These are phyloP conservation scores for Polyploca ridens DNA, from an alignment of 2,888 invertebrate genomes.

Conservation along the genomic window DNA sequence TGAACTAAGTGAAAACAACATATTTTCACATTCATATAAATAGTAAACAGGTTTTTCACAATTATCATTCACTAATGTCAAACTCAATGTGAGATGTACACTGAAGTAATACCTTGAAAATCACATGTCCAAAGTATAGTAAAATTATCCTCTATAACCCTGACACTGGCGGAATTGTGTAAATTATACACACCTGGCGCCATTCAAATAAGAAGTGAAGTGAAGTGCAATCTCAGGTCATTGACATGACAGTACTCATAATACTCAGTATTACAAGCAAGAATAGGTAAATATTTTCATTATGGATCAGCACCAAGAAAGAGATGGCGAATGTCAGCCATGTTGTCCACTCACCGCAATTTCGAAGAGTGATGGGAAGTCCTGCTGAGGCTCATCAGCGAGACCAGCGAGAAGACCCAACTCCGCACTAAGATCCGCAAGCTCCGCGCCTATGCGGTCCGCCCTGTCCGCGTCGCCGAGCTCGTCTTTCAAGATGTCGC, in stretches of 20 bases:
- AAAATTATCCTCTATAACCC: too few relatives aligned
- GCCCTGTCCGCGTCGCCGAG: constrained; percentile 73
- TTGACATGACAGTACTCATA: constrained; percentile 16
- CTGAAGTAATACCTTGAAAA: background rate
- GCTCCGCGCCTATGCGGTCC: constrained; percentile 74
- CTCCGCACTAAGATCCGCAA: constrained; percentile 76
- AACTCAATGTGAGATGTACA: background rate
- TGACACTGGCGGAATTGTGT: too few relatives aligned
- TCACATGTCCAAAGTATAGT: constrained; percentile 1
- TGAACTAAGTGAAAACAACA: background rate
- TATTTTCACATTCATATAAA: constrained; percentile 5
- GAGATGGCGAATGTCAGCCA: constrained; percentile 48
- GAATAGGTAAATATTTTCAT: constrained; percentile 31
- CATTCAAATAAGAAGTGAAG: too few relatives aligned
- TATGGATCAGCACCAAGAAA: constrained; percentile 24
- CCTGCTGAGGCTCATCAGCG: constrained; percentile 70
- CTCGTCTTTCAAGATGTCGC: constrained; percentile 78
- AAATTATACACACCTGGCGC: too few relatives aligned
- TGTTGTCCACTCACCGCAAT: constrained; percentile 74
- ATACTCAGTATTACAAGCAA: constrained; percentile 3
- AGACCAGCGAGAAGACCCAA: constrained; percentile 74
- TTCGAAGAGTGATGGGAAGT: constrained; percentile 75
- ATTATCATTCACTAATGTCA: background rate
- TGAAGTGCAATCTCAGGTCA: constrained; percentile 18
- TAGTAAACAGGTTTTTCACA: constrained; percentile 4